Evolutionary conservation across 35 echinoderm and acorn worm genomes (phyloP), one percentile per base, ranked within the genome.

Genomic region (Amphiura filiformis): DNA sequence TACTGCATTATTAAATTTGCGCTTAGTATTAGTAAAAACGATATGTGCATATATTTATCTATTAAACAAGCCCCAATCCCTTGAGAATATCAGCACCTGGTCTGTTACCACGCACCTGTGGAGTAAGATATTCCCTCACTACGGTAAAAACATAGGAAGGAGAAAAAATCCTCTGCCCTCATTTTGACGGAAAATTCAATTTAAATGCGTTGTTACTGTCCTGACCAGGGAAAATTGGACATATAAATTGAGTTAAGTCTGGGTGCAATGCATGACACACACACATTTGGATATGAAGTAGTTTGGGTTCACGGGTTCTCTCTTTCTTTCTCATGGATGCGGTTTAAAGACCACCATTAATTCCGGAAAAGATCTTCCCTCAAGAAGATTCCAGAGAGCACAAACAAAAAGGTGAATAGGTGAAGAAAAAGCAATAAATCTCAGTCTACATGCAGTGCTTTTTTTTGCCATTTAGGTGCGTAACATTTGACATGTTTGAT

Each of bases 291-390:
- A 47, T 70, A 70, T 52, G 20, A 70, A 70, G 61, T 70, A 70
- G 61, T 70, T 70, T 70, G 61, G 61, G 61, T 70, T 70, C 61
- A 70, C n/a, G n/a, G n/a, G n/a, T n/a, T n/a, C n/a, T n/a, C n/a
- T n/a, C n/a, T n/a, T n/a, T n/a, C n/a, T n/a, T n/a, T n/a, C n/a
- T n/a, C n/a, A n/a, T n/a, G n/a, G n/a, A n/a, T n/a, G n/a, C n/a
- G n/a, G n/a, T n/a, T n/a, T n/a, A n/a, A n/a, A n/a, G n/a, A n/a
- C n/a, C n/a, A n/a, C n/a, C n/a, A 26, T 5, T 13, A 23, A 70
- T 70, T 70, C 26, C 26, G 17, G 28, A 2, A n/a, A 26, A 70
- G 41, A 9, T 47, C 7, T 70, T 70, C 61, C 61, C 61, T 13
- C 61, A 70, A 1, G 61, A 70, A 11, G 17, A 70, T 70, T 3